Evolutionary conservation across 2,113 vertebrate species (phyloP).

Genomic region (Tragelaphus imberbis): DNA sequence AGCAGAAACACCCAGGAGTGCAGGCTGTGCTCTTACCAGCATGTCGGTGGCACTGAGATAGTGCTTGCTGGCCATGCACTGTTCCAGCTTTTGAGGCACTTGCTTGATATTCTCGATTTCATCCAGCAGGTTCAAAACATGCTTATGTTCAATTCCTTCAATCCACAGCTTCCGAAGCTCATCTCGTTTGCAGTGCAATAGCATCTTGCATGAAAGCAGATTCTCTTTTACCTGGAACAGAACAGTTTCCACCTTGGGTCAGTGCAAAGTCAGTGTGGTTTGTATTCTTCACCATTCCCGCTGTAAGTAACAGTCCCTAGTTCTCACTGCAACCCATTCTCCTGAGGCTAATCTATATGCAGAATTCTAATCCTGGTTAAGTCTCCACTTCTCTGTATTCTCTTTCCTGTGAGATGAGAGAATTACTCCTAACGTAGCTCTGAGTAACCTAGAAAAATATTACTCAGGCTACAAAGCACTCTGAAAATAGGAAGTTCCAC

Average conservation of each 20-base stretch:
- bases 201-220: conserved; percentile 97
- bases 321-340: background rate
- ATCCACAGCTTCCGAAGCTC: conserved; percentile 98
- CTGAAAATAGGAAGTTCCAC: background rate
- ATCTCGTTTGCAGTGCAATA: conserved; percentile 96
- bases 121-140: conserved; percentile 95
- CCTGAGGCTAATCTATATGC: background rate
- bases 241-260: background rate
- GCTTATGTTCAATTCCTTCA: conserved; percentile 98
- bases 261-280: background rate
- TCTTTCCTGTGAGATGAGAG: conserved; percentile 42
- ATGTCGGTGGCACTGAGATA: conserved; percentile 97
- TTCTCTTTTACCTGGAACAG: conserved; percentile 94
- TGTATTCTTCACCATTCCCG: accelerated
- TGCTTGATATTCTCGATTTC: conserved; percentile 99
- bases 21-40: conserved; percentile 85
- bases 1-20: background rate
- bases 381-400: background rate
- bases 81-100: conserved; percentile 93
- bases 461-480: background rate
- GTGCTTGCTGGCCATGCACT: conserved; percentile 95
- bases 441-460: background rate
- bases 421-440: background rate
- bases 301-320: background rate
- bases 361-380: background rate